phyloP scores from a whole-genome alignment of 92 coral and sea anemone species.

The Anthopleura xanthogrammica region DNA sequence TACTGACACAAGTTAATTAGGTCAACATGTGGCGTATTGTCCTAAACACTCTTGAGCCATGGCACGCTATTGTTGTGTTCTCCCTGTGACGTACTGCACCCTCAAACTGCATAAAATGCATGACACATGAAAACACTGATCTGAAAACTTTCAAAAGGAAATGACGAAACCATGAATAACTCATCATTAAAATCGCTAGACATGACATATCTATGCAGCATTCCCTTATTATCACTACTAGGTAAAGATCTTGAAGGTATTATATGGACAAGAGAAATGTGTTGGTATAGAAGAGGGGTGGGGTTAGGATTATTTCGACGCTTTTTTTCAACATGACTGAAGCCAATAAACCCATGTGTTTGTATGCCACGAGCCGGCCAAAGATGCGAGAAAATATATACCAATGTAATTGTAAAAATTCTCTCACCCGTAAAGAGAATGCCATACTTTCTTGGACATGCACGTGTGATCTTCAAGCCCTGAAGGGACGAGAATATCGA shows the following conservation, averaged over 20 bases:
- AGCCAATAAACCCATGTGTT: constrained; percentile 16
- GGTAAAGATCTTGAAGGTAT: background rate
- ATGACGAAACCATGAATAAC: background rate
- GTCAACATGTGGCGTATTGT: constrained; percentile 33
- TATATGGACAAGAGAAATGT: background rate
- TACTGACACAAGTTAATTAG: constrained; percentile 12
- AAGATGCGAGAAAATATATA: constrained; percentile 11
- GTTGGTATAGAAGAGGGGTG: background rate
- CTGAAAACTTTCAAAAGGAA: background rate
- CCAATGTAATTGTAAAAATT: background rate
- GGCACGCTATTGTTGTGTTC: background rate
- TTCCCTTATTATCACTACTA: background rate
- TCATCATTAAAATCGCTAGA: background rate
- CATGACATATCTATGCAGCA: background rate
- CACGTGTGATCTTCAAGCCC: constrained; percentile 25
- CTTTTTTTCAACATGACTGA: constrained; percentile 16
- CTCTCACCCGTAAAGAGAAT: constrained; percentile 1
- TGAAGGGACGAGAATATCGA: background rate
- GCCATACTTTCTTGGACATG: background rate
- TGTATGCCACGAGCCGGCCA: constrained; percentile 3
- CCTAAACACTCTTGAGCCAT: constrained; percentile 10
- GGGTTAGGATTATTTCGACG: background rate
- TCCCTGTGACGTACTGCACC: background rate
- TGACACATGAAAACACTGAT: background rate
- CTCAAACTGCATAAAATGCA: background rate